Percentiles rank a stretch among this genome's conserved stretches.
These are phyloP conservation scores for Scaptomyza cyrtandrae DNA, from an alignment of 2,888 invertebrate species.

Conservation along the genomic window DNA sequence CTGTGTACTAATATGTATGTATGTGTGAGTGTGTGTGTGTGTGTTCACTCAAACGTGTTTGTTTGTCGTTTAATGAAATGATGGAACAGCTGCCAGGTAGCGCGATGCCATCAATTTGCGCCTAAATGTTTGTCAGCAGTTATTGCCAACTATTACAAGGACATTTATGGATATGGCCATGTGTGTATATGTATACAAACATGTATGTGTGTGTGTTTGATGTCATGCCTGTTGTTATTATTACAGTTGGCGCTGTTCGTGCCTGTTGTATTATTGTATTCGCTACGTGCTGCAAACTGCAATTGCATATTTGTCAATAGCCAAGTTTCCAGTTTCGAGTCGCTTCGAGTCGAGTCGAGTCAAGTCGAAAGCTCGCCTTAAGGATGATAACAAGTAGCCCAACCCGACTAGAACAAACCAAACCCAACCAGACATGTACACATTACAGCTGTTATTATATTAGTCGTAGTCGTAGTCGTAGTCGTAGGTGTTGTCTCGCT, in stretches of 20 bases:
- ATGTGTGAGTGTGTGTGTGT: not conserved
- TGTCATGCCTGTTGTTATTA: slow-evolving; percentile 31
- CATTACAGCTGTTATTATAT: slow-evolving; percentile 11
- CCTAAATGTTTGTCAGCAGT: slow-evolving; percentile 32
- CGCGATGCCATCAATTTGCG: slow-evolving; percentile 32
- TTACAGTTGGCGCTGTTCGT: slow-evolving; percentile 49
- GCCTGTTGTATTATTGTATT: slow-evolving; percentile 53
- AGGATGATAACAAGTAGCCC: slow-evolving; percentile 2
- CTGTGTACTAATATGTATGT: not conserved
- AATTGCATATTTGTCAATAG: slow-evolving; percentile 71
- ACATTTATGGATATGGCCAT: slow-evolving; percentile 23
- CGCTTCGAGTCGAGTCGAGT: too few species aligned
- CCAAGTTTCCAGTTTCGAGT: slow-evolving; percentile 22
- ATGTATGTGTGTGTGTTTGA: slow-evolving; percentile 3
- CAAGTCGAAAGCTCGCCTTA: slow-evolving; percentile 5
- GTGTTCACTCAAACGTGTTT: not conserved
- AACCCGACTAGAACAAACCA: not conserved
- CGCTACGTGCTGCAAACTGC: slow-evolving; percentile 67
- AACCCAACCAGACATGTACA: not conserved
- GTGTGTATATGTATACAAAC: not conserved
- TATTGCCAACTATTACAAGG: slow-evolving; percentile 62
- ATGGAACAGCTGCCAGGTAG: slow-evolving; percentile 50
- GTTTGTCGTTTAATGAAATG: slow-evolving; percentile 29
- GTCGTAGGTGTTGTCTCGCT: slow-evolving; percentile 5
- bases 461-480: not conserved